Conservation (phyloP, 2,113 vertebrate species). For the Cyanoliseus patagonus region DNA sequence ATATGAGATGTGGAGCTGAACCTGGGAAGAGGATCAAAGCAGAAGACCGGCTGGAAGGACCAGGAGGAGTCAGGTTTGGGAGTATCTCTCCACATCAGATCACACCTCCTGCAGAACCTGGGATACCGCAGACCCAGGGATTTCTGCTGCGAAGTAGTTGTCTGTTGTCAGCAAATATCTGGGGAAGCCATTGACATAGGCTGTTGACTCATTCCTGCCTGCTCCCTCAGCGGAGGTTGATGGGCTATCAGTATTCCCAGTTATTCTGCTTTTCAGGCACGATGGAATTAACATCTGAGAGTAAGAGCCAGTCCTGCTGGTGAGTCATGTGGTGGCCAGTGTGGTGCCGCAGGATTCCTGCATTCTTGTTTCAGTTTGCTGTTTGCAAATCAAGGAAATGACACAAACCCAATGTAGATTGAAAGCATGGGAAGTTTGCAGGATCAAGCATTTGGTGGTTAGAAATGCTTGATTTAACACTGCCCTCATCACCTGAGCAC, state of each 20-base stretch:
- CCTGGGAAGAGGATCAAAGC: background rate
- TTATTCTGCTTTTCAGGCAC: constrained; percentile 18
- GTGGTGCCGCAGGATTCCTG: background rate
- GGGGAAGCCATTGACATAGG: background rate
- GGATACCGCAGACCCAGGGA: background rate
- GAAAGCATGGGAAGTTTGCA: background rate
- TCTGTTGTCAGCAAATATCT: background rate
- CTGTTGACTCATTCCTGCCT: background rate
- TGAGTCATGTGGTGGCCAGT: background rate
- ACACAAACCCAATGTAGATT: background rate
- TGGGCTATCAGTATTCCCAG: background rate
- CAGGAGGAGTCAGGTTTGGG: background rate
- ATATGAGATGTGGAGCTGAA: background rate
- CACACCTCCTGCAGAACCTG: background rate
- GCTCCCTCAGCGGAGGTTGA: background rate
- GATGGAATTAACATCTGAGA: background rate
- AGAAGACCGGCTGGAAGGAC: background rate
- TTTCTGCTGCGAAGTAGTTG: background rate
- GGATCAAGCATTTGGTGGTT: background rate
- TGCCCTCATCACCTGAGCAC: background rate
- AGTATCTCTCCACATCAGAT: background rate
- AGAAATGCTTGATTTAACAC: background rate
- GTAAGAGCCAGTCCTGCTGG: background rate
- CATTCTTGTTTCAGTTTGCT: constrained; percentile 20
- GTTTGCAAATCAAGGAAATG: background rate